phyloP scores from a whole-genome alignment of 2,888 invertebrate genomes.

The Ashinkailepas kermadecensis region DNA sequence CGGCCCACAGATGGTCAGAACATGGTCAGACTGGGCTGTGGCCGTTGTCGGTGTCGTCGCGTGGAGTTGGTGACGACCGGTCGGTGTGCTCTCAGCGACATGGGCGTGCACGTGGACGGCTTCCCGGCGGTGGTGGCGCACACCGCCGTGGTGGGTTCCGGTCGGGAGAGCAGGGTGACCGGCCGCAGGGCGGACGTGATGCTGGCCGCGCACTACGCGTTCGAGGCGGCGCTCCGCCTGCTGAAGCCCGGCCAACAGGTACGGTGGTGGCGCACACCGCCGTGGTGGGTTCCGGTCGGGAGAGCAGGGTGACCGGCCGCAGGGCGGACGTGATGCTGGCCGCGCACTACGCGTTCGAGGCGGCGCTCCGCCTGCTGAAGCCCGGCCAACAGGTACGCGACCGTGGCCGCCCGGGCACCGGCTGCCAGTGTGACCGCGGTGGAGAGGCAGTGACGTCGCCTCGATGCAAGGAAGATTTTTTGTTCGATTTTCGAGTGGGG shows the following conservation, averaged over 20 bases:
- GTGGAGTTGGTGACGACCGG: too few relatives aligned
- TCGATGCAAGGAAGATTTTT: too few relatives aligned
- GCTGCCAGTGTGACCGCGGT: too few relatives aligned
- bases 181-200: constrained; percentile 94
- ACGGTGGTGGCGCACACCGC: constrained; percentile 93
- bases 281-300: constrained; percentile 73
- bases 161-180: constrained; percentile 66
- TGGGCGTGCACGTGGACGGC: constrained; percentile 98
- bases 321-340: constrained; percentile 95
- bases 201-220: constrained; percentile 88
- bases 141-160: constrained; percentile 79
- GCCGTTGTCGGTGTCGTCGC: too few relatives aligned
- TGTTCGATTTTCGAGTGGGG: too few relatives aligned
- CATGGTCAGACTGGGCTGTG: too few relatives aligned
- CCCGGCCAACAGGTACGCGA: constrained; percentile 32
- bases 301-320: constrained; percentile 70
- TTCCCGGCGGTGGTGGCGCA: constrained; percentile 98
- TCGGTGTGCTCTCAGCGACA: constrained; percentile 44
- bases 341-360: constrained; percentile 91
- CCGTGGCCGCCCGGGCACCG: too few relatives aligned
- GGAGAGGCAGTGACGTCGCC: too few relatives aligned
- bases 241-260: constrained; percentile 52
- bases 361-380: constrained; percentile 83
- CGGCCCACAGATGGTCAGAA: too few relatives aligned
- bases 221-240: constrained; percentile 88